phyloP scores from a whole-genome alignment of 2,797 vertebrate genomes.

The Sandelia bainsii region DNA sequence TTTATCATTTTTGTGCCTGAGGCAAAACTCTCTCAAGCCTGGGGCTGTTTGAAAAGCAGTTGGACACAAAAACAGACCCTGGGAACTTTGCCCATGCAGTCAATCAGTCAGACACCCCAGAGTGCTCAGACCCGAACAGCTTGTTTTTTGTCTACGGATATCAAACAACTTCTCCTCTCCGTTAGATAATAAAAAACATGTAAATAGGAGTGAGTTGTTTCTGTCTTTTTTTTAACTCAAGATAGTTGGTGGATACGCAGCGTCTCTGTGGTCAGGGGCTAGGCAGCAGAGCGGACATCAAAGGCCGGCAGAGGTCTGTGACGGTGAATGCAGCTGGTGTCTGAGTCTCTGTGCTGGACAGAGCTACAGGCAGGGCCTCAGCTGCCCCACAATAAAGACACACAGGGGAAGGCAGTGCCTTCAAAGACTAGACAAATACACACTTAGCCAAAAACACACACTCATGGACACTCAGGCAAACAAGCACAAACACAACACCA shows the following conservation, averaged over 20 bases:
- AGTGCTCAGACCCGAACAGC: slow-evolving; percentile 82
- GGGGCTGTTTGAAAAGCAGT: slow-evolving; percentile 87
- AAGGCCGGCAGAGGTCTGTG: slow-evolving; percentile 86
- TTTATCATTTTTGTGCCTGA: slow-evolving; percentile 86
- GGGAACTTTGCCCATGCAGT: slow-evolving; percentile 89
- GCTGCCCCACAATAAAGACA: slow-evolving; percentile 84
- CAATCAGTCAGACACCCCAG: slow-evolving; percentile 88
- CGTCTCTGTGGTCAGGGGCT: slow-evolving; percentile 81
- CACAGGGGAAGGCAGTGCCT: slow-evolving; percentile 74
- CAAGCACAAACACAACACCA: slow-evolving; percentile 61
- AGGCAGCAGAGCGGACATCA: slow-evolving; percentile 91
- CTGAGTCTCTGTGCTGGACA: slow-evolving; percentile 92
- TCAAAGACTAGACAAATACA: slow-evolving; percentile 86
- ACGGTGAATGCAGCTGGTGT: slow-evolving; percentile 97
- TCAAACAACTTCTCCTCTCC: slow-evolving; percentile 83
- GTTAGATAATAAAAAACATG: slow-evolving; percentile 82
- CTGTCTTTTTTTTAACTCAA: slow-evolving; percentile 50
- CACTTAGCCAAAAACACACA: slow-evolving; percentile 76
- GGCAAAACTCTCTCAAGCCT: slow-evolving; percentile 86
- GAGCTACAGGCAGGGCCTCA: slow-evolving; percentile 92
- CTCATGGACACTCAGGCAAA: slow-evolving; percentile 73
- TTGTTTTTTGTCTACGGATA: slow-evolving; percentile 84
- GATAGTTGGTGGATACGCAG: slow-evolving; percentile 77
- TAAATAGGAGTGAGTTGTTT: slow-evolving; percentile 78
- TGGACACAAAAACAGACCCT: slow-evolving; percentile 87